Conservation (phyloP, 2,888 invertebrate genomes). For the Osmoderma eremita region DNA sequence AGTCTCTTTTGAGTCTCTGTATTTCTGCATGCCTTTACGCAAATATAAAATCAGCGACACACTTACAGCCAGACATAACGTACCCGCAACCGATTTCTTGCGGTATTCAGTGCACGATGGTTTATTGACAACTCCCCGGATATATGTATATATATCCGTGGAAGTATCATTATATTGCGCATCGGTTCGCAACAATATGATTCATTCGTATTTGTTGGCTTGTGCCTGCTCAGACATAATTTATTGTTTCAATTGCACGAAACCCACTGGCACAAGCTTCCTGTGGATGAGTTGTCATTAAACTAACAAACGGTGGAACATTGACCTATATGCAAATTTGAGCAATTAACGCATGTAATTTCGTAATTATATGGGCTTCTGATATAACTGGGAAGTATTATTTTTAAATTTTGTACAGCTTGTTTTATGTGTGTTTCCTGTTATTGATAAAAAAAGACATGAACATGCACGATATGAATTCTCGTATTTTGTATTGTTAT, state of each 20-base stretch:
- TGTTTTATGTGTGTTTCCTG: too few relatives aligned
- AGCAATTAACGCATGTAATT: too few relatives aligned
- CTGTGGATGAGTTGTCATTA: neutral
- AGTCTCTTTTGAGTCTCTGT: too few relatives aligned
- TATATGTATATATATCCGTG: slow-evolving; percentile 6
- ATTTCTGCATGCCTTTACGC: too few relatives aligned
- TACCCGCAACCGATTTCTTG: neutral
- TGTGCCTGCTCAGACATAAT: slow-evolving; percentile 5
- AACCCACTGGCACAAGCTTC: slow-evolving; percentile 11
- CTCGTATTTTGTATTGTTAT: too few relatives aligned
- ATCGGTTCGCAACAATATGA: slow-evolving; percentile 10
- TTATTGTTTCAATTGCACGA: slow-evolving; percentile 20
- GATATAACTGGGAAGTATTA: neutral
- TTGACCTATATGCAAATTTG: neutral
- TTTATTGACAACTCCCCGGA: neutral
- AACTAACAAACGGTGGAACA: neutral
- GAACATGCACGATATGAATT: too few relatives aligned
- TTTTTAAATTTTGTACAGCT: neutral
- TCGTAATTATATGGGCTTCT: neutral
- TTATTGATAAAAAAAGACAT: too few relatives aligned
- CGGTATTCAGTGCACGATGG: neutral
- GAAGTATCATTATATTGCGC: neutral
- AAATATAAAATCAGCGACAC: too few relatives aligned
- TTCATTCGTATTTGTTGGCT: slow-evolving; percentile 7
- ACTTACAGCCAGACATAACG: too few relatives aligned